phyloP scores from a whole-genome alignment of 2,797 vertebrate species.

The Gymnoscopelus microlampas region DNA sequence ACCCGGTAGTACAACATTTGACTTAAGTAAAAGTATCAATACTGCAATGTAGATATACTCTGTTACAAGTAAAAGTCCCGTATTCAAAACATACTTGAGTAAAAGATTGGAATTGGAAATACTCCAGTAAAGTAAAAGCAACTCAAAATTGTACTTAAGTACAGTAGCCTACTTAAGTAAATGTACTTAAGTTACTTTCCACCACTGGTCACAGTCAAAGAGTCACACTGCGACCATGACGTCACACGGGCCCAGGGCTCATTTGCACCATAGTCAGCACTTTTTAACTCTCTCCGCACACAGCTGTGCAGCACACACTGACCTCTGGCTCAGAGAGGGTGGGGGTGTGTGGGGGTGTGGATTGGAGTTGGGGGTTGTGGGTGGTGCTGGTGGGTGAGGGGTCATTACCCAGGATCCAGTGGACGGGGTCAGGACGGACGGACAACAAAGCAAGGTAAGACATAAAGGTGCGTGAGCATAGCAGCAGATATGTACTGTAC shows the following conservation, averaged over 20 bases:
- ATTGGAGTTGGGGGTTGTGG: slow-evolving; percentile 16
- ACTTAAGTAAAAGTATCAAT: no score
- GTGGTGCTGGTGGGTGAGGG: slow-evolving; percentile 17
- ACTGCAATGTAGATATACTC: no score
- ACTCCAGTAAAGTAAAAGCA: no score
- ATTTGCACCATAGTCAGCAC: slow-evolving; percentile 67
- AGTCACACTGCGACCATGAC: slow-evolving; percentile 68
- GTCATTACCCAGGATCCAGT: slow-evolving; percentile 19
- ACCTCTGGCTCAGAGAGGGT: slow-evolving; percentile 56
- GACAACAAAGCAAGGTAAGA: background rate
- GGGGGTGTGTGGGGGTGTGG: no score
- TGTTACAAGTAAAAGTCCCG: no score
- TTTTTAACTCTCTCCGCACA: slow-evolving; percentile 41
- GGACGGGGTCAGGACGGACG: slow-evolving; percentile 37
- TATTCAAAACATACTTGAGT: no score
- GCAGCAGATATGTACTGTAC: no score
- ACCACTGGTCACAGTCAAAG: slow-evolving; percentile 50
- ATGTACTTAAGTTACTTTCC: no score
- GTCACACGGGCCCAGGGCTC: slow-evolving; percentile 60
- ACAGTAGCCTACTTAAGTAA: no score
- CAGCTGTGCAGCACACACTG: slow-evolving; percentile 70
- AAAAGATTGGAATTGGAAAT: no score
- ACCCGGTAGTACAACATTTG: no score
- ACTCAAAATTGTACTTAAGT: no score
- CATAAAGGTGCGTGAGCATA: background rate